Conservation (phyloP, 1,140 invertebrate species). For the Ephestia elutella region DNA sequence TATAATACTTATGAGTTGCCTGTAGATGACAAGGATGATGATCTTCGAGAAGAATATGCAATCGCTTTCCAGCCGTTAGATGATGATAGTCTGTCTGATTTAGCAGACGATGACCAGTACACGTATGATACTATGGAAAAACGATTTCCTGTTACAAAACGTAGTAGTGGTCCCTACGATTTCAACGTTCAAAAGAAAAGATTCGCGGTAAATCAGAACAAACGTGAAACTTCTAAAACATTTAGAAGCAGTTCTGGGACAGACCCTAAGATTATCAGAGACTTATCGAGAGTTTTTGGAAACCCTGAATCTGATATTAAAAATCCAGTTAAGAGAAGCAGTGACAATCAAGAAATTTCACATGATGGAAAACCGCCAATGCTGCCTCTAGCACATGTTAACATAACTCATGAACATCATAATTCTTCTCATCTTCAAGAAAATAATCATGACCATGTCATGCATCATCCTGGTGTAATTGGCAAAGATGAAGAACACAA, state of each 20-base stretch:
- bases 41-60: slow-evolving; percentile 73
- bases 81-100: slow-evolving; percentile 62
- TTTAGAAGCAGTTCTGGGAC: slow-evolving; percentile 70
- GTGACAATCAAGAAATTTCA: slow-evolving; percentile 42
- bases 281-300: slow-evolving; percentile 75
- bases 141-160: slow-evolving; percentile 79
- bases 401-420: slow-evolving; percentile 48
- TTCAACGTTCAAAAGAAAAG: slow-evolving; percentile 69
- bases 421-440: slow-evolving; percentile 38
- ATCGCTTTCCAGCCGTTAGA: slow-evolving; percentile 74
- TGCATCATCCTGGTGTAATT: slow-evolving; percentile 69
- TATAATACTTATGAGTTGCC: slow-evolving; percentile 59
- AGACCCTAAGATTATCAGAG: slow-evolving; percentile 73
- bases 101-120: slow-evolving; percentile 62
- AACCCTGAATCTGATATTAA: slow-evolving; percentile 52
- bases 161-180: slow-evolving; percentile 71
- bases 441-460: slow-evolving; percentile 53
- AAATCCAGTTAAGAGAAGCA: slow-evolving; percentile 67
- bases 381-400: slow-evolving; percentile 36
- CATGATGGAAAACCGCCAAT: slow-evolving; percentile 62
- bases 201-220: slow-evolving; percentile 59
- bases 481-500: slow-evolving; percentile 60
- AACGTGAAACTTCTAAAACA: slow-evolving; percentile 47
- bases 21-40: slow-evolving; percentile 59
- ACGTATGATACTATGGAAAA: slow-evolving; percentile 70